phyloP scores from a whole-genome alignment of 2,797 vertebrate species.

The Amniataba percoides region DNA sequence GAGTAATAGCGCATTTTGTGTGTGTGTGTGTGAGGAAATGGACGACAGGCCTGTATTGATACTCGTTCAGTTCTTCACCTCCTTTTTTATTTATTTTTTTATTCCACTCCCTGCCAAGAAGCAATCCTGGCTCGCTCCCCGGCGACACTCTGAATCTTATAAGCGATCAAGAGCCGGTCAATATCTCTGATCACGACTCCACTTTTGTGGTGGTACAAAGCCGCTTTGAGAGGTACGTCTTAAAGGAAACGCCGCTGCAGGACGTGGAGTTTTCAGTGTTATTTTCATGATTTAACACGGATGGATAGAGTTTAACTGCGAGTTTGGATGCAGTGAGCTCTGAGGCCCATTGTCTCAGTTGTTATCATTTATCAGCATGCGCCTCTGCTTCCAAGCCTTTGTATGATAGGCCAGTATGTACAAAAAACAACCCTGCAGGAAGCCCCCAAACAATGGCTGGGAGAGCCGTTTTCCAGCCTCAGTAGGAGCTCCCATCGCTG shows the following conservation, averaged over 20 bases:
- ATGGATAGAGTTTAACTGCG: too few relatives aligned
- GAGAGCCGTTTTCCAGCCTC: constrained; percentile 29
- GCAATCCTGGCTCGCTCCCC: constrained; percentile 47
- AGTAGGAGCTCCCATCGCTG: constrained; percentile 16
- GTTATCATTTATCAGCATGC: constrained; percentile 54
- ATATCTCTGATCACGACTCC: constrained; percentile 57
- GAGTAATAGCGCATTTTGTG: constrained; percentile 35
- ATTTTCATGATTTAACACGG: not conserved
- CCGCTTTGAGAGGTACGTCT: constrained; percentile 14
- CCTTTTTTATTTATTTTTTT: constrained; percentile 15
- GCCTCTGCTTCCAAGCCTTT: constrained; percentile 43
- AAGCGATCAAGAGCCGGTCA: constrained; percentile 48
- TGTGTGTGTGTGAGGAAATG: not conserved
- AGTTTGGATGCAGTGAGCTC: not conserved
- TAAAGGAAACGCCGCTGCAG: constrained; percentile 10
- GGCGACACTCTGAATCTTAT: constrained; percentile 45
- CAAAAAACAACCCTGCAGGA: constrained; percentile 69
- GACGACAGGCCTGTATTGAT: constrained; percentile 49
- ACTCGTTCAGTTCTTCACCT: constrained; percentile 50
- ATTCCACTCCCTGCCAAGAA: constrained; percentile 44
- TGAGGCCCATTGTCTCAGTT: constrained; percentile 45
- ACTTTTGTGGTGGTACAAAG: constrained; percentile 40
- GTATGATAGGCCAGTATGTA: constrained; percentile 45
- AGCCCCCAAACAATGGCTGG: constrained; percentile 67
- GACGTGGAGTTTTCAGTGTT: not conserved